These are phyloP conservation scores for Progne subis DNA, from an alignment of 2,113 vertebrate genomes.

Conservation along the genomic window DNA sequence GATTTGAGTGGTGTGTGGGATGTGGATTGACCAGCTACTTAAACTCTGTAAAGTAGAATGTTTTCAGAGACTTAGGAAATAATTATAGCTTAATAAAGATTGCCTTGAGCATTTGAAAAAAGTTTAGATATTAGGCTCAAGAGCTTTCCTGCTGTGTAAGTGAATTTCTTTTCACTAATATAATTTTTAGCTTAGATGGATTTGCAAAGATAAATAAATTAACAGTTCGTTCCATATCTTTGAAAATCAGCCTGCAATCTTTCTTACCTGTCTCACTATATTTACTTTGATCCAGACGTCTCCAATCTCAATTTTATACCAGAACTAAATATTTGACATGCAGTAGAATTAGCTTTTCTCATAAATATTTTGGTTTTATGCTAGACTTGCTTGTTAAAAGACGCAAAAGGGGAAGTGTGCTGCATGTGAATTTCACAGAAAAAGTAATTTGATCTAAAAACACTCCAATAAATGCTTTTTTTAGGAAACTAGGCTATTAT, in stretches of 20 bases:
- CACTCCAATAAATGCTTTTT: neutral
- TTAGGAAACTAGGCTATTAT: neutral
- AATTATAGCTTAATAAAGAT: neutral
- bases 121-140: neutral
- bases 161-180: neutral
- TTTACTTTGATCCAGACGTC: neutral
- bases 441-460: neutral
- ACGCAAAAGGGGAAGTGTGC: neutral
- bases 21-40: neutral
- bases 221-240: neutral
- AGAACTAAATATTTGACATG: neutral
- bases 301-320: neutral
- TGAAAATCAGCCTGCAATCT: neutral
- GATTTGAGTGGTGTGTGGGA: neutral
- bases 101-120: neutral
- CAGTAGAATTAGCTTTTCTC: neutral
- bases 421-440: neutral
- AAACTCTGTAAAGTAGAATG: neutral
- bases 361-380: neutral
- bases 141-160: neutral
- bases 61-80: neutral
- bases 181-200: neutral
- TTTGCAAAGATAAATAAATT: neutral
- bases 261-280: neutral
- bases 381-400: neutral